Percentiles rank a stretch among this genome's conserved stretches.
phyloP scores from a whole-genome alignment of 2,888 invertebrate genomes.

The Pandemis corylana region DNA sequence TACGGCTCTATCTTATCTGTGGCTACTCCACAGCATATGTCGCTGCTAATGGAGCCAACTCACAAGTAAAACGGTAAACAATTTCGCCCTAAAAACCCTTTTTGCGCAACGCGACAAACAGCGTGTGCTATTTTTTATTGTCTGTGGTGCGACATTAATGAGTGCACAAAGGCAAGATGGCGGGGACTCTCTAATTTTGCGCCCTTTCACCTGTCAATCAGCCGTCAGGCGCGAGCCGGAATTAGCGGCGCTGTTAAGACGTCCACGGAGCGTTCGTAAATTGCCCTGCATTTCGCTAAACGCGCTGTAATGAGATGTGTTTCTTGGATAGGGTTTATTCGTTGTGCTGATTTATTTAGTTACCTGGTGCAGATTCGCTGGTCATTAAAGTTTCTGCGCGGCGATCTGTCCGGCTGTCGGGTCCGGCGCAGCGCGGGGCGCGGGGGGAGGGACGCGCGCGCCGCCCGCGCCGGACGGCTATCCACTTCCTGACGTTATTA shows the following conservation, averaged over 20 bases:
- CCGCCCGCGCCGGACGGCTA: conserved; percentile 32
- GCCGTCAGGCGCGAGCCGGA: conserved; percentile 64
- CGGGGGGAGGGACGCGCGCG: conserved; percentile 30
- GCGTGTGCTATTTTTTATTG: conserved; percentile 64
- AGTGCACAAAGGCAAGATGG: conserved; percentile 54
- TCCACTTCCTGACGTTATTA: conserved; percentile 53
- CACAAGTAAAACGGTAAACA: conserved; percentile 59
- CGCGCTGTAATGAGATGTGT: conserved; percentile 47
- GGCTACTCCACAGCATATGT: conserved; percentile 81
- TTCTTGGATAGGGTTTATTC: conserved; percentile 19
- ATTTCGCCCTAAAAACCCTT: conserved; percentile 66
- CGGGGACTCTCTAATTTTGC: conserved; percentile 72
- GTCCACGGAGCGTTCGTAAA: conserved; percentile 61
- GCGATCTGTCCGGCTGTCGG: conserved; percentile 62
- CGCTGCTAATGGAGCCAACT: conserved; percentile 73
- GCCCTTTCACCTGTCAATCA: conserved; percentile 83
- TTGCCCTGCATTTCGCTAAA: conserved; percentile 61
- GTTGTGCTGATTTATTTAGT: conserved; percentile 47
- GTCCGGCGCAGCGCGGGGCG: conserved; percentile 32
- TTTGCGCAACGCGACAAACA: conserved; percentile 54
- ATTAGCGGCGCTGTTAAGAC: conserved; percentile 65
- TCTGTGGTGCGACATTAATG: conserved; percentile 52
- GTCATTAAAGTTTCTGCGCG: conserved; percentile 69
- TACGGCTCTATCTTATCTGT: conserved; percentile 83
- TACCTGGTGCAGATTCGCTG: conserved; percentile 44